Conservation (phyloP, 2,797 vertebrate species). For the Arremon brunneinucha region DNA sequence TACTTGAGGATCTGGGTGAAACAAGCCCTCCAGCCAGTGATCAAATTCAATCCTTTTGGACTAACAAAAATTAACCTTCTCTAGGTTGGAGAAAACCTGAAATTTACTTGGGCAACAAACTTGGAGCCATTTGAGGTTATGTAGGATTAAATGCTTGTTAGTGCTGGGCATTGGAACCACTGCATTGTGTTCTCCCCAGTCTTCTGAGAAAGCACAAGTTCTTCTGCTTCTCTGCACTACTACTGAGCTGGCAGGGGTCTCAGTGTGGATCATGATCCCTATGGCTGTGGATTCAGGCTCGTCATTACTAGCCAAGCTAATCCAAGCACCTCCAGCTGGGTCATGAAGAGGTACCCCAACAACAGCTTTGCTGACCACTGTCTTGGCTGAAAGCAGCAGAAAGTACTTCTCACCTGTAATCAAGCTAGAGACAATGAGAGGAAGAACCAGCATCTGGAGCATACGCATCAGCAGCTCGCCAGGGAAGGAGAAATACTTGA, state of each 20-base stretch:
- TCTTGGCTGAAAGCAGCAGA: background rate
- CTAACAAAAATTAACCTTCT: background rate
- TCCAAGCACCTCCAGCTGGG: background rate
- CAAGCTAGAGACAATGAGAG: constrained; percentile 93
- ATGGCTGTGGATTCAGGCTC: background rate
- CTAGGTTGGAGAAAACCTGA: background rate
- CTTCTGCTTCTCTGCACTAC: background rate
- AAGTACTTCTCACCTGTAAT: constrained; percentile 84
- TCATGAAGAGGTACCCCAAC: background rate
- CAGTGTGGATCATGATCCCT: background rate
- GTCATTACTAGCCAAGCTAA: background rate
- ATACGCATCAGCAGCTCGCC: constrained; percentile 97
- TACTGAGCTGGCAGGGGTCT: background rate
- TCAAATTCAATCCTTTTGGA: background rate
- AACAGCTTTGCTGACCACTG: background rate
- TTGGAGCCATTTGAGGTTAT: background rate
- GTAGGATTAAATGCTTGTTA: background rate
- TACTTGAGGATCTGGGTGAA: background rate
- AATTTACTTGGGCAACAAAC: background rate
- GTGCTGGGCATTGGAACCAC: background rate
- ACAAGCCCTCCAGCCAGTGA: background rate
- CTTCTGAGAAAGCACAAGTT: background rate
- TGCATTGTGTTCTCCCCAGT: background rate
- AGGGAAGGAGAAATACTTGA: constrained; percentile 95
- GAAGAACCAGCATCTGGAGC: constrained; percentile 95